phyloP scores from a whole-genome alignment of 1,140 invertebrate genomes.

The Ips typographus region DNA sequence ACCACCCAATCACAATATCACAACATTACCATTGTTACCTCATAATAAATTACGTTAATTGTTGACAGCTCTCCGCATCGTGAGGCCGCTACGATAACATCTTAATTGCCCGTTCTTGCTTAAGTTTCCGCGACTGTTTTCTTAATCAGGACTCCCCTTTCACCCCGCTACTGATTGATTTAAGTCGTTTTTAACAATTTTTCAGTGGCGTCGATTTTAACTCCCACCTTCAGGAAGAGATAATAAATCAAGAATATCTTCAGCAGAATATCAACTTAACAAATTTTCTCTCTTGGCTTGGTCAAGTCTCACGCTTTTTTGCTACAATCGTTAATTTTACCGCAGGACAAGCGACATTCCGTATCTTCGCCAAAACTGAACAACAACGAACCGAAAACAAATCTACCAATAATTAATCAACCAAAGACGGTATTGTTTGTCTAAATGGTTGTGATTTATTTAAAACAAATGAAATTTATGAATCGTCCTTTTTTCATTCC shows the following conservation, averaged over 20 bases:
- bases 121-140: constrained; percentile 50
- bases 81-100: constrained; percentile 49
- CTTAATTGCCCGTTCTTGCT: constrained; percentile 49
- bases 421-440: constrained; percentile 40
- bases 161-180: constrained; percentile 3
- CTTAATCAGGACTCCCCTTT: constrained; percentile 43
- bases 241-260: background rate
- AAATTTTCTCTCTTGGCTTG: constrained; percentile 20
- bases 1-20: constrained; percentile 51
- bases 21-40: constrained; percentile 52
- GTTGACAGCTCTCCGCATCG: constrained; percentile 51
- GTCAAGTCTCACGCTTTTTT: constrained; percentile 25
- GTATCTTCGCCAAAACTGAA: background rate
- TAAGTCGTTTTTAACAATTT: background rate
- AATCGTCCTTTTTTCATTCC: constrained; percentile 44
- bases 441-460: constrained; percentile 44
- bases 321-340: constrained; percentile 16
- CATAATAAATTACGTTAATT: constrained; percentile 53
- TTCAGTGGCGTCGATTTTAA: background rate
- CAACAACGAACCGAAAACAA: constrained; percentile 13
- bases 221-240: too few species aligned
- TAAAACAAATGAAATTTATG: constrained; percentile 48
- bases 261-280: constrained; percentile 13
- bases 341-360: background rate
- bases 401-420: constrained; percentile 18